These are phyloP conservation scores for Cottus gobio DNA, from an alignment of 2,113 vertebrate species.

Conservation along the genomic window DNA sequence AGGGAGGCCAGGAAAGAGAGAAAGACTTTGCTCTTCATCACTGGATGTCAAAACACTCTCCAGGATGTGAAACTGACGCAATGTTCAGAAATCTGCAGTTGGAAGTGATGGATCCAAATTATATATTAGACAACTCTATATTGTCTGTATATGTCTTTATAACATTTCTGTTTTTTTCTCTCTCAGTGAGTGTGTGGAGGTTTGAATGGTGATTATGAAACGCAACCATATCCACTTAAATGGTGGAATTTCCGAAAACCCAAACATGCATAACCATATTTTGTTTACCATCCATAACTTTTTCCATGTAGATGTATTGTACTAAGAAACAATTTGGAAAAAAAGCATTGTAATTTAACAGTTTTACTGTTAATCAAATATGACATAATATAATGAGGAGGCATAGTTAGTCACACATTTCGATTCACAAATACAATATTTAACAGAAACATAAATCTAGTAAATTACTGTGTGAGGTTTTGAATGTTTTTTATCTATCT, in stretches of 20 bases:
- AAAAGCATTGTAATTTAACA: not conserved
- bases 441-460: not conserved
- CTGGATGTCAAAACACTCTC: slow-evolving; percentile 13
- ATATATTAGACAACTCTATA: too few species aligned
- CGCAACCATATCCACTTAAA: not conserved
- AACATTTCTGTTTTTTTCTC: too few species aligned
- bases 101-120: not conserved
- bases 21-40: slow-evolving; percentile 5
- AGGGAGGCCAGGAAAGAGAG: slow-evolving; percentile 5
- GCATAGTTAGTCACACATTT: not conserved
- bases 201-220: not conserved
- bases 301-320: not conserved
- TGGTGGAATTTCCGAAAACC: not conserved
- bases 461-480: not conserved
- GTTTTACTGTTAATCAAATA: not conserved
- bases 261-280: not conserved
- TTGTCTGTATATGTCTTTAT: not conserved
- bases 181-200: not conserved
- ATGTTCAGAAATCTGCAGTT: slow-evolving; percentile 29
- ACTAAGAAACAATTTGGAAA: not conserved
- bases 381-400: not conserved
- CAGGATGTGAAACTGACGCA: slow-evolving; percentile 28
- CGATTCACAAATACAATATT: not conserved
- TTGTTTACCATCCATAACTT: not conserved
- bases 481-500: not conserved